Percentiles rank a stretch among this genome's conserved stretches.
These are phyloP conservation scores for Propithecus deckenii DNA, from an alignment of 2,797 vertebrate species.

Conservation along the genomic window DNA sequence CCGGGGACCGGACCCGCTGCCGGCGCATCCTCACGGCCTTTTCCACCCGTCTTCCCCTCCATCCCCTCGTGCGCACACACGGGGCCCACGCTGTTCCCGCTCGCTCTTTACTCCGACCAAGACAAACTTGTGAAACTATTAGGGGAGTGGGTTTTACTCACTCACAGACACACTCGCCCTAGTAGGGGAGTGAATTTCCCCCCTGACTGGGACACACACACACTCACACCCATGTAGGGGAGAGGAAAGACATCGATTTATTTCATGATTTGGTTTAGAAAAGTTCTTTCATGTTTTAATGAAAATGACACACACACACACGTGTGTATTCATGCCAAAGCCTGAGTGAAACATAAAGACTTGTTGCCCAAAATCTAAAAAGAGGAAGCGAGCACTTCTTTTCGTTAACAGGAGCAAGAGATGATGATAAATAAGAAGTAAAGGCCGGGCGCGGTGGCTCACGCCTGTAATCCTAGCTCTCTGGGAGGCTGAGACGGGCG, in stretches of 20 bases:
- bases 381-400: slow-evolving; percentile 33
- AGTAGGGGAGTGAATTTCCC: neutral
- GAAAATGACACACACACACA: slow-evolving; percentile 51
- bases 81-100: neutral
- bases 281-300: slow-evolving; percentile 70
- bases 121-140: neutral
- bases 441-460: too few relatives aligned
- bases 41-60: rapidly evolving
- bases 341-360: slow-evolving; percentile 52
- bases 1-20: neutral
- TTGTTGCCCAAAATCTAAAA: slow-evolving; percentile 70
- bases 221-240: neutral
- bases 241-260: slow-evolving; percentile 21
- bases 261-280: slow-evolving; percentile 32
- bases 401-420: slow-evolving; percentile 47
- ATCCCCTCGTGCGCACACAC: neutral
- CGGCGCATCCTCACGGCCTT: neutral
- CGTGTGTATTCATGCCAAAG: slow-evolving; percentile 69
- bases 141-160: neutral
- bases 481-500: too few relatives aligned
- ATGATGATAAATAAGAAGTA: slow-evolving; percentile 57
- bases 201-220: neutral
- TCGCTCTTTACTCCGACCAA: neutral
- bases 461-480: too few relatives aligned
- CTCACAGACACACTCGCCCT: neutral